Base-by-base conservation (phyloP, 2,113 vertebrate species). In the Carlito syrichta region DNA sequence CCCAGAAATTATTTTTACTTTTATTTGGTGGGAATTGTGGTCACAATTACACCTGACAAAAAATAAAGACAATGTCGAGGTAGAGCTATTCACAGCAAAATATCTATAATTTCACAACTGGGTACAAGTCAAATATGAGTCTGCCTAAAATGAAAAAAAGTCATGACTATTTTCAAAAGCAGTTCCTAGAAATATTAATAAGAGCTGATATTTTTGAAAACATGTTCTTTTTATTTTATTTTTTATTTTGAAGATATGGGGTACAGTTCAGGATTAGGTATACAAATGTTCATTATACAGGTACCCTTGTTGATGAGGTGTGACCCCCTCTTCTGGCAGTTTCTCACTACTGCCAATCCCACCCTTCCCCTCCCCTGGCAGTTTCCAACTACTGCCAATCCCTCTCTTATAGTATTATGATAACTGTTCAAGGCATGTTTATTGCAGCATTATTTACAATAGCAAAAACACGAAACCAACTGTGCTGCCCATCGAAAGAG, bases 1-100 rank as follows among this genome's bases (percentile, higher is more conserved):
- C 74, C 69, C 93, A 97, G 97, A 96, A 97, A 92, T 95, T 96
- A 92, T 96, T 98, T 98, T 97, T 90, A 96, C 77, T 62, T 91
- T 97, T 86, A 1, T 62, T 96, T 98, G 54, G 82, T 97, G 97
- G 96, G 96, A 99, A 98, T 89, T 91, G 74, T 94, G 71, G 71
- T 0, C 97, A 93, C 79, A 86, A 97, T 71, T 91, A 73, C 78
- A 98, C 89, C 96, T 98, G 96, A 98, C 84, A 60, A 90, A 83
- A 89, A 98, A 92, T 91, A 95, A 58, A 62, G 96, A 89, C 69
- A 97, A 95, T 96, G 85, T 58, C 27, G 16, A 85, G 17, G 84
- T 35, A 0, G 69, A 96, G 58, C 48, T 85, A 83, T 81, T 92
- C 83, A 96, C 45, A 97, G 92, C 35, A 92, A 79, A 40, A 6